Evolutionary conservation across 2,888 invertebrate genomes (phyloP).

Genomic region (Dorcus parallelipipedus): DNA sequence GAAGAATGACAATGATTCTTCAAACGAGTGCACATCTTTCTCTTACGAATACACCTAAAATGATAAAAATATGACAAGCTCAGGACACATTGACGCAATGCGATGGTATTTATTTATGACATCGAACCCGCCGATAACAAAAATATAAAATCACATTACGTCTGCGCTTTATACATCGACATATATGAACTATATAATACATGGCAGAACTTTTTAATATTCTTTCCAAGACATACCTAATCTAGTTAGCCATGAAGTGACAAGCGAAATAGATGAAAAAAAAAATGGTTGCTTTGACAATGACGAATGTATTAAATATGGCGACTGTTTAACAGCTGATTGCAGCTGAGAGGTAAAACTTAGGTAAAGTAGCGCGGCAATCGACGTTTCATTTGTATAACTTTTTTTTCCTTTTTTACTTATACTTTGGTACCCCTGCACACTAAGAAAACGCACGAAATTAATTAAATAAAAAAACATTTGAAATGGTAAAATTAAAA

Average conservation of each 20-base stretch:
- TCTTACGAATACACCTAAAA: neutral
- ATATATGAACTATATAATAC: neutral
- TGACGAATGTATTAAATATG: neutral
- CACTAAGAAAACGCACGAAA: slow-evolving; percentile 1
- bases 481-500: neutral
- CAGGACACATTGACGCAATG: neutral
- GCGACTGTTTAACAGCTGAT: slow-evolving; percentile 1
- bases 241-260: slow-evolving; percentile 23
- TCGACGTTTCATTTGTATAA: neutral
- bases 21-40: neutral
- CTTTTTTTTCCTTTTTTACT: neutral
- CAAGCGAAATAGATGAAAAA: slow-evolving; percentile 15
- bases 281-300: neutral
- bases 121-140: neutral
- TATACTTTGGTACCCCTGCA: slow-evolving; percentile 1
- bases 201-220: slow-evolving; percentile 23
- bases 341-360: neutral
- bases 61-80: slow-evolving; percentile 3
- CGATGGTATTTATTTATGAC: neutral
- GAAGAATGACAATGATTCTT: neutral
- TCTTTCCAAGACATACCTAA: slow-evolving; percentile 20
- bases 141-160: neutral
- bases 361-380: slow-evolving; percentile 12
- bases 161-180: neutral
- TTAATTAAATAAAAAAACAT: neutral